Conservation (phyloP, 1,140 invertebrate genomes). For the Zeugodacus cucurbitae region DNA sequence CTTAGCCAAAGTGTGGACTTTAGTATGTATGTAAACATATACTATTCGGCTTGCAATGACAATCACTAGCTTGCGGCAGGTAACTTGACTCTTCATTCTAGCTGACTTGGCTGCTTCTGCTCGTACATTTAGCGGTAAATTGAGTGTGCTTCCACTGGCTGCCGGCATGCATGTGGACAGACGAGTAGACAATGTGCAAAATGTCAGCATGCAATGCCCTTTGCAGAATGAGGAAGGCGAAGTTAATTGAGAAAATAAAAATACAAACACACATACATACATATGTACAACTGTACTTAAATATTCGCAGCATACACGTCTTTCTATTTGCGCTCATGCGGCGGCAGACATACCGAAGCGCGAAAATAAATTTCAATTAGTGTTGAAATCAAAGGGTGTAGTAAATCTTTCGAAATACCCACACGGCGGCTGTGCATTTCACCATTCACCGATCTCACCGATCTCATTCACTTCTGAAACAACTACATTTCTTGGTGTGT, state of each 20-base stretch:
- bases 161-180: neutral
- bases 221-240: slow-evolving; percentile 32
- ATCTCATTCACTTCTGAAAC: neutral
- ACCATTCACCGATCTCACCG: neutral
- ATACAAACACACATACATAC: neutral
- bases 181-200: neutral
- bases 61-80: neutral
- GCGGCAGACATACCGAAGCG: neutral
- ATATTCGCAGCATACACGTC: neutral
- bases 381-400: neutral
- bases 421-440: too few relatives aligned
- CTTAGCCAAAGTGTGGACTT: neutral
- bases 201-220: slow-evolving; percentile 36
- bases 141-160: neutral
- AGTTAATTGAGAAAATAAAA: slow-evolving; percentile 15
- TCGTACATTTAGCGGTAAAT: neutral
- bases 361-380: slow-evolving; percentile 34
- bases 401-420: neutral
- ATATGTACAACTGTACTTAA: neutral
- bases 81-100: neutral
- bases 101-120: neutral
- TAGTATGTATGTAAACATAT: too few relatives aligned
- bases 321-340: neutral
- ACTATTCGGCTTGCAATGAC: too few relatives aligned
- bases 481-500: neutral